phyloP scores from a whole-genome alignment of 2,888 invertebrate genomes.

The Zaprionus bogoriensis region DNA sequence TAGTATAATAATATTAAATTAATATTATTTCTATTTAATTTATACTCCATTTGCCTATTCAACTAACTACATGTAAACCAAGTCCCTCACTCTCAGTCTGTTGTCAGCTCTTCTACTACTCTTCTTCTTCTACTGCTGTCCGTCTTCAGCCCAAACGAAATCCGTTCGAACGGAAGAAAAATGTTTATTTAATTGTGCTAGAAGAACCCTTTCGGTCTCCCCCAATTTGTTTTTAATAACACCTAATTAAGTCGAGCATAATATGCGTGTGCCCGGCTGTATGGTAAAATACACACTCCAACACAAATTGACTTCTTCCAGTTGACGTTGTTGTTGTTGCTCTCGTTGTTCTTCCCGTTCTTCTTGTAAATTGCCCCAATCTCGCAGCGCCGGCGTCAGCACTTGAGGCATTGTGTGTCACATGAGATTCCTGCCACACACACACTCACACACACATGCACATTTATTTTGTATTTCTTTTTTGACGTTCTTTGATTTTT shows the following conservation, averaged over 20 bases:
- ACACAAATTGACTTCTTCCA: slow-evolving; percentile 33
- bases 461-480: slow-evolving; percentile 8
- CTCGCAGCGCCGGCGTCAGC: slow-evolving; percentile 53
- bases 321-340: background rate
- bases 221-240: slow-evolving; percentile 74
- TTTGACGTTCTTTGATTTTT: slow-evolving; percentile 20
- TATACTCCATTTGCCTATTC: no score
- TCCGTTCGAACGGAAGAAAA: slow-evolving; percentile 41
- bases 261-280: slow-evolving; percentile 59
- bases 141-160: background rate
- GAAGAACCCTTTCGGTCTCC: slow-evolving; percentile 34
- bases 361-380: slow-evolving; percentile 60
- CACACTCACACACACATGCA: no score
- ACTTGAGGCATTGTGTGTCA: slow-evolving; percentile 56
- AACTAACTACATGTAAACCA: background rate
- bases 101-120: background rate
- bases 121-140: background rate
- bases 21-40: no score
- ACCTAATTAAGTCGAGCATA: slow-evolving; percentile 73
- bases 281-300: slow-evolving; percentile 33
- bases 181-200: slow-evolving; percentile 71
- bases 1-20: no score
- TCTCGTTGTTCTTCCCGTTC: no score
- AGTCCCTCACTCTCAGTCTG: no score
- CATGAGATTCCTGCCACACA: slow-evolving; percentile 55